Conservation (phyloP, 2,113 vertebrate genomes). For the Numenius arquata region DNA sequence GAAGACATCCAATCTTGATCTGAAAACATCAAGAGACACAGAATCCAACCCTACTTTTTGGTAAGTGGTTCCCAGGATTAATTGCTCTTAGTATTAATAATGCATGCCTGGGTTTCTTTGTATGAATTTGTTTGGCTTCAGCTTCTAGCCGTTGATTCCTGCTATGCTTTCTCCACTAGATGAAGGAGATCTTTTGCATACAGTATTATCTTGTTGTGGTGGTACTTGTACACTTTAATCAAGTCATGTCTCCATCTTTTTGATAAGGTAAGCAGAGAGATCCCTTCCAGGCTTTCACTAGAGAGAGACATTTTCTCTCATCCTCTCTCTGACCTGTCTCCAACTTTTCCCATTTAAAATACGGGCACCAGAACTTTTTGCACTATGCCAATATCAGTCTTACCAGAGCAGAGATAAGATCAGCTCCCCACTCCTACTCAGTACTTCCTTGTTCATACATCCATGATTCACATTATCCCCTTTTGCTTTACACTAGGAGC, state of each 20-base stretch:
- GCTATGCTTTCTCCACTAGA: conserved; percentile 21
- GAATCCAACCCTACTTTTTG: conserved; percentile 43
- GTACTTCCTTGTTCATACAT: conserved; percentile 30
- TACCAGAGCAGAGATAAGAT: conserved; percentile 33
- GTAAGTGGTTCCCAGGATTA: conserved; percentile 63
- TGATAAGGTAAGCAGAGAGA: conserved; percentile 41
- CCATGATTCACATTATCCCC: conserved; percentile 7
- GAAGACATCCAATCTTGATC: conserved; percentile 58
- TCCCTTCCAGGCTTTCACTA: conserved; percentile 43
- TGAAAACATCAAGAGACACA: conserved; percentile 57
- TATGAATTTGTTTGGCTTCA: conserved; percentile 45
- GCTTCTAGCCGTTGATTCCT: conserved; percentile 40
- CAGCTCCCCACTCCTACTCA: conserved; percentile 31
- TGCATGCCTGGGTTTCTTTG: conserved; percentile 55
- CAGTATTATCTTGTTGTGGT: conserved; percentile 27
- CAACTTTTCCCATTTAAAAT: conserved; percentile 31
- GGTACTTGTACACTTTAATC: conserved; percentile 25
- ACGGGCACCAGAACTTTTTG: neutral
- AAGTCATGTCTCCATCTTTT: conserved; percentile 38
- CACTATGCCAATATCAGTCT: neutral
- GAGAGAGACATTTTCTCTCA: conserved; percentile 38
- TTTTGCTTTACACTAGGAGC: neutral
- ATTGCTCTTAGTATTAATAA: conserved; percentile 60
- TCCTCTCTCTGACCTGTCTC: conserved; percentile 45
- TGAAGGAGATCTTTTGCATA: conserved; percentile 58